Conservation (phyloP, 2,113 vertebrate genomes). For the Oenanthe melanoleuca region DNA sequence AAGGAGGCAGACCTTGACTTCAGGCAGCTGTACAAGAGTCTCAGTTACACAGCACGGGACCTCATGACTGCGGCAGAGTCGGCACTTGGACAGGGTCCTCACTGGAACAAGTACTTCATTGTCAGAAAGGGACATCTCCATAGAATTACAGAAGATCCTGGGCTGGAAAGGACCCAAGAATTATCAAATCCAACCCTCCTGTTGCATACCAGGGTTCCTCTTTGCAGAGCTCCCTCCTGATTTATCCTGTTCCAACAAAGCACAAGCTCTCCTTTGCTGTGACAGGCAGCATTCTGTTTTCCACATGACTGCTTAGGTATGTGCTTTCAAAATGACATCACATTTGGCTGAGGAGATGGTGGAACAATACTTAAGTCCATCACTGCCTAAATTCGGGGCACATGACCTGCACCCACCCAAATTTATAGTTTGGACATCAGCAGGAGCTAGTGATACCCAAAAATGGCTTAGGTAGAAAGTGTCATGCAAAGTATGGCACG, state of each 20-base stretch:
- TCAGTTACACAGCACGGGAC: neutral
- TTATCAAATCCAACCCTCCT: neutral
- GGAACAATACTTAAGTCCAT: neutral
- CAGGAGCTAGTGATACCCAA: neutral
- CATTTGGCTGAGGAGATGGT: neutral
- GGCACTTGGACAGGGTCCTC: neutral
- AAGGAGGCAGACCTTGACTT: conserved; percentile 55
- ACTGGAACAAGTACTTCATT: neutral
- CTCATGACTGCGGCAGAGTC: neutral
- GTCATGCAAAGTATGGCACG: accelerated
- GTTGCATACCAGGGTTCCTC: neutral
- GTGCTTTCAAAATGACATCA: neutral
- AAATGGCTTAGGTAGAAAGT: neutral
- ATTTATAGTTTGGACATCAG: neutral
- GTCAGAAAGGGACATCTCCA: neutral
- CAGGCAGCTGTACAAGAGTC: conserved; percentile 53
- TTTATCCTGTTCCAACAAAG: neutral
- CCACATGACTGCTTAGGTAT: neutral
- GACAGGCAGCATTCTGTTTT: neutral
- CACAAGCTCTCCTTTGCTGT: neutral
- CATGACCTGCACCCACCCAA: neutral
- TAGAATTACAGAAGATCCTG: neutral
- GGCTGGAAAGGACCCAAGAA: neutral
- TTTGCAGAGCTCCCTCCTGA: neutral
- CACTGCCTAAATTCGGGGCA: neutral